Evolutionary conservation across 2,888 invertebrate species (phyloP).

Genomic region (Apodemia zela): DNA sequence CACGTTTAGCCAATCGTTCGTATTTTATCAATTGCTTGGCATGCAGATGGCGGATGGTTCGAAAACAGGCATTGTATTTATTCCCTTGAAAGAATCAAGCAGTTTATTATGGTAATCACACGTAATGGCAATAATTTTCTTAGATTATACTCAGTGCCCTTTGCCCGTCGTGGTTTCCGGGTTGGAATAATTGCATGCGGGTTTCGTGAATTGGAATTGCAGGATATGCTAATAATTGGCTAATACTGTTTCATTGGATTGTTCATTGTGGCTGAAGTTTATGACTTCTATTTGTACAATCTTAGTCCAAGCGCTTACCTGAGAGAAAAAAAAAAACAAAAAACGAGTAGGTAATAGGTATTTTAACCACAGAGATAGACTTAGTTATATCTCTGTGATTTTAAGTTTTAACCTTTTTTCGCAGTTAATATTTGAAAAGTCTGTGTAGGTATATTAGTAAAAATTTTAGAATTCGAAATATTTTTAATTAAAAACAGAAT

Average conservation of each 20-base stretch:
- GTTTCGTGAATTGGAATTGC: slow-evolving; percentile 47
- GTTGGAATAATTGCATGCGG: slow-evolving; percentile 39
- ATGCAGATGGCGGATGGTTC: not conserved
- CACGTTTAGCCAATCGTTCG: not conserved
- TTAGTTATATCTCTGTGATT: no score
- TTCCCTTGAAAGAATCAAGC: not conserved
- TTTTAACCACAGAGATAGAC: no score
- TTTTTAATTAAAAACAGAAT: no score
- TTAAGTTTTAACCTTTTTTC: no score
- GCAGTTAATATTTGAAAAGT: no score
- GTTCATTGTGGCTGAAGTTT: not conserved
- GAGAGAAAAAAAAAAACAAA: no score
- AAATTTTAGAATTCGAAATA: no score
- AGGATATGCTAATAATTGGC: slow-evolving; percentile 72
- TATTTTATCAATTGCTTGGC: no score
- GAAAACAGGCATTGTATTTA: not conserved
- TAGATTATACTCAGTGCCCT: slow-evolving; percentile 19
- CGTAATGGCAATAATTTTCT: slow-evolving; percentile 1
- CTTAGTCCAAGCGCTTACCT: no score
- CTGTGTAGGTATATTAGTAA: no score
- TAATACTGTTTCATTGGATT: slow-evolving; percentile 36
- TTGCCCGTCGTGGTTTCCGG: slow-evolving; percentile 30
- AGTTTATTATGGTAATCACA: not conserved
- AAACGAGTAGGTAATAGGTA: no score
- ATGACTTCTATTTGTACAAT: not conserved